These are phyloP conservation scores for Petrolisthes manimaculis DNA, from an alignment of 2,888 invertebrate species.

Conservation along the genomic window DNA sequence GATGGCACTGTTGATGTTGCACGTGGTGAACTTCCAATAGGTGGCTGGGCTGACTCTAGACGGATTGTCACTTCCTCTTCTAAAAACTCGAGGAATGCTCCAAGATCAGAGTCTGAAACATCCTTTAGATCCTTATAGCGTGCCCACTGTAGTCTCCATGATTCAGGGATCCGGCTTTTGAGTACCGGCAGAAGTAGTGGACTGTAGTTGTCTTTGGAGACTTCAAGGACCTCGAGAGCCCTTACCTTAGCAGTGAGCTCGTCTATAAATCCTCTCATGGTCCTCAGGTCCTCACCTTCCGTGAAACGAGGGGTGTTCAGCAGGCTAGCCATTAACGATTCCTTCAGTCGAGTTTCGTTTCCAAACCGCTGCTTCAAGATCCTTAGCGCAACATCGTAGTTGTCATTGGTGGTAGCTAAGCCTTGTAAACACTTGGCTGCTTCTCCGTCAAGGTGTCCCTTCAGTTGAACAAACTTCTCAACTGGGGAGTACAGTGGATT, in stretches of 20 bases:
- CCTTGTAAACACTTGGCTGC: neutral
- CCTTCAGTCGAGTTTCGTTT: neutral
- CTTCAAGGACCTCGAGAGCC: slow-evolving; percentile 1
- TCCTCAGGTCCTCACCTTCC: neutral
- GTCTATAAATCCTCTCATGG: neutral
- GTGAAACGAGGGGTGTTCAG: slow-evolving; percentile 10
- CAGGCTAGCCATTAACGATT: slow-evolving; percentile 3
- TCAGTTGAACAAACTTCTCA: neutral
- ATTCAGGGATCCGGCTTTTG: slow-evolving; percentile 2
- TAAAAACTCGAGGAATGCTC: neutral
- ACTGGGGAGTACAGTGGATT: neutral
- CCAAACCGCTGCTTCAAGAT: neutral
- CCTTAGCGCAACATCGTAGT: neutral
- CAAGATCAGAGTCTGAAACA: neutral
- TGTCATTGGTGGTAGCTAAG: neutral
- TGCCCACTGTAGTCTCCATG: slow-evolving; percentile 14
- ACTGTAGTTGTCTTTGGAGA: neutral
- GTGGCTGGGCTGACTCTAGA: neutral
- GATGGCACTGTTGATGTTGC: neutral
- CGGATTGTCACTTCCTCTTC: slow-evolving; percentile 1
- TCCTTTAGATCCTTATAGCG: neutral
- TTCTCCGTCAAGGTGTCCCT: neutral
- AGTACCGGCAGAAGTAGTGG: neutral
- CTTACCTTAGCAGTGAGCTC: neutral
- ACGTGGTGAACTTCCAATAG: neutral